Evolutionary conservation across 2,888 invertebrate species (phyloP).

Genomic region (Marasmarcha lunaedactyla): DNA sequence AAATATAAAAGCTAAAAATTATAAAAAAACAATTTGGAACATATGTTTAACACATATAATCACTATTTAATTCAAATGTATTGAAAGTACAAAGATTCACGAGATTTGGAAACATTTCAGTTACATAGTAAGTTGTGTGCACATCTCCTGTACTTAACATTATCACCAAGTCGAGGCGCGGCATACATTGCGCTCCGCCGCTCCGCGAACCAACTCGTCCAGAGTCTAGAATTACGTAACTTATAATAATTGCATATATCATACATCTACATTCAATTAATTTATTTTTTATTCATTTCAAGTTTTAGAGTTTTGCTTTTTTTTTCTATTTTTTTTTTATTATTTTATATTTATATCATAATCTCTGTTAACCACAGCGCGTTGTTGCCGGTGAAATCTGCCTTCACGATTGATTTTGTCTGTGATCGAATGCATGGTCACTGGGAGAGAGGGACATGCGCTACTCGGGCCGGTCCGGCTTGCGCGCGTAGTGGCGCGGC

Average conservation of each 20-base stretch:
- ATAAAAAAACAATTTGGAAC: too few relatives aligned
- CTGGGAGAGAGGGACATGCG: conserved; percentile 19
- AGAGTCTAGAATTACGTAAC: conserved; percentile 66
- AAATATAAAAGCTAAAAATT: too few relatives aligned
- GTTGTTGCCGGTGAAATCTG: conserved; percentile 79
- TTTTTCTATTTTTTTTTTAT: conserved; percentile 57
- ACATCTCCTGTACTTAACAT: conserved; percentile 50
- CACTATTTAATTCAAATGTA: conserved; percentile 34
- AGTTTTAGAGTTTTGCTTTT: conserved; percentile 69
- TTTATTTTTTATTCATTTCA: conserved; percentile 68
- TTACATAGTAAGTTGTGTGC: conserved; percentile 37
- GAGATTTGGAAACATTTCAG: conserved; percentile 44
- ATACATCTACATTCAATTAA: conserved; percentile 68
- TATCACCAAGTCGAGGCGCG: conserved; percentile 53
- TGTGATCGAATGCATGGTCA: conserved; percentile 29
- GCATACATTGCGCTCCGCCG: conserved; percentile 20
- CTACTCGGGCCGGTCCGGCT: conserved; percentile 49
- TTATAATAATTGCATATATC: conserved; percentile 67
- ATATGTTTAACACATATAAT: conserved; percentile 22
- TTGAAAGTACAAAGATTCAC: conserved; percentile 39
- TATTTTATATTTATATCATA: conserved; percentile 62
- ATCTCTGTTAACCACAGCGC: conserved; percentile 69
- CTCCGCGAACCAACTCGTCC: background rate
- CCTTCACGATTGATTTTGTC: conserved; percentile 73
- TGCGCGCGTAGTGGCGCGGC: conserved; percentile 31